Evolutionary conservation across 1,140 invertebrate species (phyloP).

Genomic region (Aphaenogaster rudis): DNA sequence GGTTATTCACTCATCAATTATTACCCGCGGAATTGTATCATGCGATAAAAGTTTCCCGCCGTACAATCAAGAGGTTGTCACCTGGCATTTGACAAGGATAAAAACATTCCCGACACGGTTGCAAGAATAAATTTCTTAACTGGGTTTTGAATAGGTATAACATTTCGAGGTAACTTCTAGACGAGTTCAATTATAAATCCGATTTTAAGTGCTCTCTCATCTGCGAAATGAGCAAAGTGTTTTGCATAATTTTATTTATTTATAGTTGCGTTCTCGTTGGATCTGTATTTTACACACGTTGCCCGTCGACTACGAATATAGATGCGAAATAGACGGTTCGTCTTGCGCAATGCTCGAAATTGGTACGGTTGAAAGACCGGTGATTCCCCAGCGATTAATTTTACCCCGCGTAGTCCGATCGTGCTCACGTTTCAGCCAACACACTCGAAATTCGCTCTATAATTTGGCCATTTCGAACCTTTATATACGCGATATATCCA

Average conservation of each 20-base stretch:
- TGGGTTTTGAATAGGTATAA: background rate
- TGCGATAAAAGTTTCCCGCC: background rate
- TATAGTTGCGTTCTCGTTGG: background rate
- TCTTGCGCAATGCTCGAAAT: slow-evolving; percentile 49
- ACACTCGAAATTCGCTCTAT: slow-evolving; percentile 72
- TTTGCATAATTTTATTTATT: background rate
- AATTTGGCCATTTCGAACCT: slow-evolving; percentile 77
- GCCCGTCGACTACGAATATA: background rate
- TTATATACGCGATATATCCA: slow-evolving; percentile 75
- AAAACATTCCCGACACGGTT: background rate
- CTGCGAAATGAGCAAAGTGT: background rate
- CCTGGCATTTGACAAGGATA: background rate
- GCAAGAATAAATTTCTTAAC: background rate
- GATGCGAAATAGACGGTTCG: slow-evolving; percentile 15
- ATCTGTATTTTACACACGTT: background rate
- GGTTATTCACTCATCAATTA: slow-evolving; percentile 37
- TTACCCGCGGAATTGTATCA: slow-evolving; percentile 13
- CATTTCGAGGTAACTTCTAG: background rate
- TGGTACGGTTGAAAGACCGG: slow-evolving; percentile 13
- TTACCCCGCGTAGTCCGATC: background rate
- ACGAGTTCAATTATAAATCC: background rate
- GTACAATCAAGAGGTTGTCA: background rate
- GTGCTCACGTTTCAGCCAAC: slow-evolving; percentile 13
- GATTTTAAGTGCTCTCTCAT: background rate
- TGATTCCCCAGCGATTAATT: slow-evolving; percentile 37